Base-by-base conservation (phyloP, 2,113 vertebrate species). In the Gavialis gangeticus region DNA sequence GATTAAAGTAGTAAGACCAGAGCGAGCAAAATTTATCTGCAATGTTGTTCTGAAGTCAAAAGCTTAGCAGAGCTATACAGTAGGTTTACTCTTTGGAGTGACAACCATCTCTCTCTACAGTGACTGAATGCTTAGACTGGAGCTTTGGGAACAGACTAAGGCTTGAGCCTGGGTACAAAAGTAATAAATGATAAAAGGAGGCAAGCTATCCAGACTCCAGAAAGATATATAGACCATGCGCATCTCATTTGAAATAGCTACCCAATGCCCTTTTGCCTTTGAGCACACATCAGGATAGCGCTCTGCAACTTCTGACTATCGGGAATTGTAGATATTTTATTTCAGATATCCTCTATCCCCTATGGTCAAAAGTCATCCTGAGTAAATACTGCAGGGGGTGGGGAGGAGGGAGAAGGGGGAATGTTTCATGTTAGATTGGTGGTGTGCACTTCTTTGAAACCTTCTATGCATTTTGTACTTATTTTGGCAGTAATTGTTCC, bases 1-100 rank as follows among this genome's bases (percentile, higher is more conserved):
- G 96, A 97, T 98, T 96, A 94, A 89, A 91, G 82, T 85, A 62
- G 76, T 90, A 95, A 82, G 84, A 88, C 78, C 93, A 94, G 90
- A 85, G 82, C 84, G 85, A 93, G 85, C 79, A 88, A 95, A 95
- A 96, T 58, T 93, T 94, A 94, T 92, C 97, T 89, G 92, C 84
- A 19, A 58, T 4, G 73, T 60, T 87, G 19, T 14, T 87, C 84
- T 76, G 88, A 91, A 95, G 95, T 85, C 85, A 82, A 89, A 87
- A 94, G 95, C 95, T 96, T 96, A 75, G 88, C 69, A 89, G 91
- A 93, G 91, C 94, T 97, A 95, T 95, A 94, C 2, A 24, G 75
- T 62, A 76, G 78, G 87, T 58, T 97, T 95, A 91, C 71, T 79
- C 54, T 86, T 76, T 82, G 89, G 90, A 97, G 81, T 91, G 96